Evolutionary conservation across 2,113 vertebrate genomes (phyloP), one percentile per base, ranked within the genome.

Genomic region (Xyliphius kryptos): DNA sequence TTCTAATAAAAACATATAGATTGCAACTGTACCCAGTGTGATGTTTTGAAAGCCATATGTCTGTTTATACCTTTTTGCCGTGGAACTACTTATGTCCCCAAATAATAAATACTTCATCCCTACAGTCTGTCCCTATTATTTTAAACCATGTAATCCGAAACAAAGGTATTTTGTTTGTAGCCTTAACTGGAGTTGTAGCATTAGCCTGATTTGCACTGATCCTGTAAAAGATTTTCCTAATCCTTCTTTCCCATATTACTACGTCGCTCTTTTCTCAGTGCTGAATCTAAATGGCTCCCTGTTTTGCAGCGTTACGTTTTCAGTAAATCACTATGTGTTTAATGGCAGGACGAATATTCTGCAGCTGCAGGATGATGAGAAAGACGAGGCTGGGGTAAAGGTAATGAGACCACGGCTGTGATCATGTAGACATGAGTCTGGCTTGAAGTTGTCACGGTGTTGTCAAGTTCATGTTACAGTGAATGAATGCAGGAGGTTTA

Each of bases 281-380:
- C 47, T 61, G 11, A 44, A 63, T 36, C 7, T 10, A 44, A 54
- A 38, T n/a, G n/a, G n/a, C 46, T 46, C 17, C 36, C 47, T 32
- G 20, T 53, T 73, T 68, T 51, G 32, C 71, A 95, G 90, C 91
- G 88, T n/a, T n/a, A 89, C 89, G 63, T 68, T 61, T 82, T 88
- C 88, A 90, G 82, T 10, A 89, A 89, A 86, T 81, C 83, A 88
- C 93, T 86, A 85, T 88, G 86, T 86, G 89, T 91, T 95, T 92
- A 88, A 97, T 92, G 91, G 92, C 93, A 92, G 91, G 95, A 87
- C 90, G 85, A 86, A 89, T 87, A 84, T 88, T 89, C 84, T 90
- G 87, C 90, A 88, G 81, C 89, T 89, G 88, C 92, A 91, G 87
- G 89, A 90, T 81, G 85, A 90, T 78, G 91, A 91, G 77, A 91